phyloP scores from a whole-genome alignment of 2,888 invertebrate genomes.

The Alviniconcha strummeri region DNA sequence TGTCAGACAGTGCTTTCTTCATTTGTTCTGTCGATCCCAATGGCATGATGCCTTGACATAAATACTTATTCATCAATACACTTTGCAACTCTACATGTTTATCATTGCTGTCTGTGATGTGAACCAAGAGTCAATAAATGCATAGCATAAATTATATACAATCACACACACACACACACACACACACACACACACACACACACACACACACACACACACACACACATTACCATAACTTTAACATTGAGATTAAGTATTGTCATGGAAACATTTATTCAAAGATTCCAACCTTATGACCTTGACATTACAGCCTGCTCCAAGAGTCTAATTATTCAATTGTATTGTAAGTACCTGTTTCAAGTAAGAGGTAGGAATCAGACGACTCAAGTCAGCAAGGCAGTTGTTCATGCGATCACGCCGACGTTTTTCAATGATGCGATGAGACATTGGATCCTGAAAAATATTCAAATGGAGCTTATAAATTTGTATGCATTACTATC shows the following conservation, averaged over 20 bases:
- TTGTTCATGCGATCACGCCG: slow-evolving; percentile 97
- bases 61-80: too few relatives aligned
- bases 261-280: too few relatives aligned
- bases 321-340: too few relatives aligned
- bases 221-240: not conserved
- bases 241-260: too few relatives aligned
- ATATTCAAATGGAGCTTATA: slow-evolving; percentile 1
- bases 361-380: slow-evolving; percentile 93
- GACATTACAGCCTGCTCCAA: too few relatives aligned
- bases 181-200: not conserved
- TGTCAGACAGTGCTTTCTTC: too few relatives aligned
- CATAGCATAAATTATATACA: not conserved
- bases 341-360: slow-evolving; percentile 82
- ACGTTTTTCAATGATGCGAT: slow-evolving; percentile 96
- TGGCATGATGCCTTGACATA: too few relatives aligned
- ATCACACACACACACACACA: not conserved
- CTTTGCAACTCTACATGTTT: too few relatives aligned
- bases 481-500: not conserved
- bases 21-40: too few relatives aligned
- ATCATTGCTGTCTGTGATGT: too few relatives aligned
- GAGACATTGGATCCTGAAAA: slow-evolving; percentile 95
- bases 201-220: not conserved
- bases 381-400: slow-evolving; percentile 93
- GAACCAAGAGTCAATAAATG: too few relatives aligned
- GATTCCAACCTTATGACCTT: too few relatives aligned